Percentiles rank a stretch among this genome's conserved stretches.
Evolutionary conservation across 2,797 vertebrate genomes (phyloP).

Genomic region (Oreortyx pictus): DNA sequence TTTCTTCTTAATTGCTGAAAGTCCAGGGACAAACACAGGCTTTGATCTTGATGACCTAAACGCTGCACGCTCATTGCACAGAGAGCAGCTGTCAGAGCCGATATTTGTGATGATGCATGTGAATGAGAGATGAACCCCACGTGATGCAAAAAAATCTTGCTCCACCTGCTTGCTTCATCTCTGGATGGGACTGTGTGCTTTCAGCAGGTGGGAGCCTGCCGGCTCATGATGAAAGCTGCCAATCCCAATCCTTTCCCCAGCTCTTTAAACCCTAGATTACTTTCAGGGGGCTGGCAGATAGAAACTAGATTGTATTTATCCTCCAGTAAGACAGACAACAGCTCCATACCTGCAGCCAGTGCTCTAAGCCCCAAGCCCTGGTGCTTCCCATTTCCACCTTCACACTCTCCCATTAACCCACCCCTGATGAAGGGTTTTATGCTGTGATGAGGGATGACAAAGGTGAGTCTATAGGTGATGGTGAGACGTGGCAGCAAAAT

Average conservation of each 20-base stretch:
- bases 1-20: background rate
- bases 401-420: background rate
- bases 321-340: background rate
- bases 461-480: background rate
- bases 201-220: background rate
- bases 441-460: background rate
- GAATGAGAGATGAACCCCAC: background rate
- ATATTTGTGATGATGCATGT: background rate
- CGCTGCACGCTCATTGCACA: background rate
- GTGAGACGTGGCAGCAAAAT: background rate
- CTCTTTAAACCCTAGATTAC: background rate
- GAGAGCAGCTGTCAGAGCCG: background rate
- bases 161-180: background rate
- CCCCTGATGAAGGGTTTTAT: background rate
- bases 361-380: background rate
- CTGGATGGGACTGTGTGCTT: background rate
- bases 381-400: background rate
- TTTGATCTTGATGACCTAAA: background rate
- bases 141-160: background rate
- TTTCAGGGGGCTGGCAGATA: background rate
- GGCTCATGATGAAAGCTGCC: background rate
- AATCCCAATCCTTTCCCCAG: fast-evolving
- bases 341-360: background rate
- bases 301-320: background rate
- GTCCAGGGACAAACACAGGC: background rate